phyloP scores from a whole-genome alignment of 2,113 vertebrate genomes.

The Phoenicopterus ruber region DNA sequence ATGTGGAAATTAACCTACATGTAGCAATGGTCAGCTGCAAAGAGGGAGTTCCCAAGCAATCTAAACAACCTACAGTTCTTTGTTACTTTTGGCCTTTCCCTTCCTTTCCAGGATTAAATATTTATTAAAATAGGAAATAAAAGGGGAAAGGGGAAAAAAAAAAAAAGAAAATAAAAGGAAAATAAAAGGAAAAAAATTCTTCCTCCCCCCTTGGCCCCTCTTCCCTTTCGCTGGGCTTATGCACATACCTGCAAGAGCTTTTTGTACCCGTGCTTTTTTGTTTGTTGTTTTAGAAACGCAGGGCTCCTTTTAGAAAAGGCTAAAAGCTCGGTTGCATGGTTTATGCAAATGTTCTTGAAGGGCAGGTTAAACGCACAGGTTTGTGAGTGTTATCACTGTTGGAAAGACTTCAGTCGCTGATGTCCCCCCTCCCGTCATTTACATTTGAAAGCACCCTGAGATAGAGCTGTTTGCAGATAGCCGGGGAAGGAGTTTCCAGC shows the following conservation, averaged over 20 bases:
- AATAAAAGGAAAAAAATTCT: not conserved
- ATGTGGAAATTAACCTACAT: conserved; percentile 86
- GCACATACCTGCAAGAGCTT: conserved; percentile 43
- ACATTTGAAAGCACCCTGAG: not conserved
- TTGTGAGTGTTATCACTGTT: not conserved
- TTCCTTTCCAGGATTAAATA: conserved; percentile 61
- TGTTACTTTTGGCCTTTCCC: conserved; percentile 72
- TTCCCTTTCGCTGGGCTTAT: conserved; percentile 31
- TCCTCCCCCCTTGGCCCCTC: not conserved
- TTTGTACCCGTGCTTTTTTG: conserved; percentile 18
- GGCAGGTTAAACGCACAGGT: not conserved
- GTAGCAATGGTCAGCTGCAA: conserved; percentile 78
- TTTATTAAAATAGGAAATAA: conserved; percentile 69
- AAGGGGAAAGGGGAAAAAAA: not conserved
- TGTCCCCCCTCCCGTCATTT: not conserved
- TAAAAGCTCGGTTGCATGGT: not conserved
- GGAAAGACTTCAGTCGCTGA: not conserved
- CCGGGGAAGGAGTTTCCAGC: not conserved
- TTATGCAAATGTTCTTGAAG: not conserved
- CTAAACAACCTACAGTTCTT: conserved; percentile 78
- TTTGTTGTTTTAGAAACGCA: not conserved
- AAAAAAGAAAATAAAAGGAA: not conserved
- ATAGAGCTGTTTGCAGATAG: not conserved
- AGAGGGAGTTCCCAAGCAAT: conserved; percentile 77
- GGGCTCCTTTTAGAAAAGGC: not conserved